phyloP scores from a whole-genome alignment of 2,113 vertebrate species.

The Kobus ellipsiprymnus region DNA sequence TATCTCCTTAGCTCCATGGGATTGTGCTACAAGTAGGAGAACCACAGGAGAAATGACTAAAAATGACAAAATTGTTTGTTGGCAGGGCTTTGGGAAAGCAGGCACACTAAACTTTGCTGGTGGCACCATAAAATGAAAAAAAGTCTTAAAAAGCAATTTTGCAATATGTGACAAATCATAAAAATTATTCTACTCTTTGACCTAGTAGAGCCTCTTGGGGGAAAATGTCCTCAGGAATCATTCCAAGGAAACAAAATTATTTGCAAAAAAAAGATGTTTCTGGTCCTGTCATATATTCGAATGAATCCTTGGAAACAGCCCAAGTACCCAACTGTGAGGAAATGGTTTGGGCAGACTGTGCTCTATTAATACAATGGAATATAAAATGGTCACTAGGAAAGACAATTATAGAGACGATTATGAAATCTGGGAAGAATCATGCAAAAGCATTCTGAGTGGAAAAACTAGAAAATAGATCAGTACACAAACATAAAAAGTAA shows the following conservation, averaged over 20 bases:
- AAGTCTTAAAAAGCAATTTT: constrained; percentile 23
- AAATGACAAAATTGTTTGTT: constrained; percentile 21
- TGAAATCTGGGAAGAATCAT: background rate
- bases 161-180: constrained; percentile 55
- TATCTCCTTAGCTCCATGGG: background rate
- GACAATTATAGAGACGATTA: background rate
- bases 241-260: constrained; percentile 61
- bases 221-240: constrained; percentile 50
- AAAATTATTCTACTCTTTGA: constrained; percentile 53
- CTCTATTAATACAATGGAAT: background rate
- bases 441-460: background rate
- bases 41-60: constrained; percentile 23
- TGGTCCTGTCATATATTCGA: constrained; percentile 20
- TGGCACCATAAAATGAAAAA: constrained; percentile 20
- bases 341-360: background rate
- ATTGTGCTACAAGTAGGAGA: background rate
- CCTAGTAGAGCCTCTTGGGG: constrained; percentile 9
- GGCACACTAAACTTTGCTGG: constrained; percentile 5
- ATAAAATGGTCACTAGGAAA: background rate
- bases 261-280: constrained; percentile 30
- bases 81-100: background rate
- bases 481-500: background rate
- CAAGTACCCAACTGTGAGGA: constrained; percentile 44
- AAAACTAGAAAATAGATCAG: background rate
- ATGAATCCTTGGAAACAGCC: constrained; percentile 12